A percentile compares a stretch with the other conserved stretches of the same genome.
Evolutionary conservation across 2,797 vertebrate species (phyloP).

Genomic region (Morus bassanus): DNA sequence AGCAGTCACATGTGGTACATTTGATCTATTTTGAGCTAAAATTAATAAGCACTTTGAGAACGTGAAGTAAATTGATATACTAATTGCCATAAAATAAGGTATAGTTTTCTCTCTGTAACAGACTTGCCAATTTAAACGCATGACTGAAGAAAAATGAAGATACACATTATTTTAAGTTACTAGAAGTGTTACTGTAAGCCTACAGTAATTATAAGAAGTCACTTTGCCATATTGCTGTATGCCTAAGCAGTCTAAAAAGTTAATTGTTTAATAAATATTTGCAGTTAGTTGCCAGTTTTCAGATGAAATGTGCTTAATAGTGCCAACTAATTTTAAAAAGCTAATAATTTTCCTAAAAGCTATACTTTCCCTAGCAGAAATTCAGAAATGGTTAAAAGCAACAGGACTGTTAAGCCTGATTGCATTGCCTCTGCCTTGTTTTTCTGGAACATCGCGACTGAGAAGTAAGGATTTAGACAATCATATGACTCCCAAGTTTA

Average conservation of each 20-base stretch:
- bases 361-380: neutral
- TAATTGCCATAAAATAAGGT: slow-evolving; percentile 61
- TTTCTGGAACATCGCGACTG: slow-evolving; percentile 16
- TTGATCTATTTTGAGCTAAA: slow-evolving; percentile 65
- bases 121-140: neutral
- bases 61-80: slow-evolving; percentile 57
- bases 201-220: neutral
- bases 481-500: slow-evolving; percentile 53
- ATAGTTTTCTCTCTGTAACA: slow-evolving; percentile 23
- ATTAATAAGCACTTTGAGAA: slow-evolving; percentile 63
- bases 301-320: neutral
- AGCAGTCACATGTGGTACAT: slow-evolving; percentile 64
- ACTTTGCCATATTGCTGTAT: neutral
- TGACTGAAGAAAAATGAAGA: neutral
- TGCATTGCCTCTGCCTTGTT: slow-evolving; percentile 27
- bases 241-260: neutral
- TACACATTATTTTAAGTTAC: neutral
- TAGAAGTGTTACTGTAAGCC: neutral
- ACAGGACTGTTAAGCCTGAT: neutral
- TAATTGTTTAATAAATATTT: neutral
- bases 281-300: neutral
- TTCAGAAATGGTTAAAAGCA: slow-evolving; percentile 41
- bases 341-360: neutral
- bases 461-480: slow-evolving; percentile 50
- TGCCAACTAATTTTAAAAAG: neutral